These are phyloP conservation scores for Lacerta viridis DNA, from an alignment of 2,797 vertebrate species.

Conservation along the genomic window DNA sequence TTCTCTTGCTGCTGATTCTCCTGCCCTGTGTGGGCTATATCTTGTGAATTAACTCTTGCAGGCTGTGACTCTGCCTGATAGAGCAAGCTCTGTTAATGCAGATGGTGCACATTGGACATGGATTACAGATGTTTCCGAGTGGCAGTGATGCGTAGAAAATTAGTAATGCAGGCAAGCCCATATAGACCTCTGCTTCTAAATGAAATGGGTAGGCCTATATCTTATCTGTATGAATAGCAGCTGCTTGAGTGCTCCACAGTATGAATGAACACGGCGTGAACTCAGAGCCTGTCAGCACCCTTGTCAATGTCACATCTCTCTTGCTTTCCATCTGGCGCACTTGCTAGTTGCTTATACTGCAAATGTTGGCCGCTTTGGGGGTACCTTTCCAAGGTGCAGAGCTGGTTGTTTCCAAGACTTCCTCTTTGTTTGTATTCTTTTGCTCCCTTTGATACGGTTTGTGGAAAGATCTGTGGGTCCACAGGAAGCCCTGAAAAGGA, in stretches of 20 bases:
- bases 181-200: background rate
- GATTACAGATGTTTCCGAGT: conserved; percentile 10
- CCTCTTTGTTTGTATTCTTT: conserved; percentile 6
- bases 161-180: conserved; percentile 1
- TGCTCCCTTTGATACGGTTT: conserved; percentile 18
- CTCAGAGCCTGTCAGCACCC: conserved; percentile 56
- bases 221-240: background rate
- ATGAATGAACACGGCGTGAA: conserved; percentile 56
- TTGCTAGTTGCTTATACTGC: conserved; percentile 40
- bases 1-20: background rate
- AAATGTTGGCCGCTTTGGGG: background rate
- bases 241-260: conserved; percentile 43
- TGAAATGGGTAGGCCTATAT: background rate
- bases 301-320: conserved; percentile 51
- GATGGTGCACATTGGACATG: background rate
- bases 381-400: conserved; percentile 27
- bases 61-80: background rate
- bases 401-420: conserved; percentile 39
- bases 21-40: background rate
- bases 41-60: background rate
- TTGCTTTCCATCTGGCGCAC: conserved; percentile 56
- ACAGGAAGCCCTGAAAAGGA: background rate
- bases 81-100: background rate
- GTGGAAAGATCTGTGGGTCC: background rate
- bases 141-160: conserved; percentile 14